Percentiles rank a stretch among this genome's conserved stretches.
Evolutionary conservation across 2,113 vertebrate species (phyloP).

Genomic region (Mungos mungo): DNA sequence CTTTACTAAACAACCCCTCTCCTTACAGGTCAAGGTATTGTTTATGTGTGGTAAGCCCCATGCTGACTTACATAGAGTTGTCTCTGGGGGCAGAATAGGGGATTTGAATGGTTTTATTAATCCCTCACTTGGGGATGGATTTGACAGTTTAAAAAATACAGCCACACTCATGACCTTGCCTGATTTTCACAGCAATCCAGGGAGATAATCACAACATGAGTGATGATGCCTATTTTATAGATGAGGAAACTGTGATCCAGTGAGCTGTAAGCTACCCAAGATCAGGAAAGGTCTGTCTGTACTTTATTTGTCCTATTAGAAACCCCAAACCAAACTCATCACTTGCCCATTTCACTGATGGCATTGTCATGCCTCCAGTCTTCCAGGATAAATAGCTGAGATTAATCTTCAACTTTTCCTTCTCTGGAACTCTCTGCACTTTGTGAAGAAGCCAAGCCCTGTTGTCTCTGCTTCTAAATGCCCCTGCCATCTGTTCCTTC

Average conservation of each 20-base stretch:
- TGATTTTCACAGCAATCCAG: not conserved
- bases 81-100: not conserved
- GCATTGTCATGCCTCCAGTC: not conserved
- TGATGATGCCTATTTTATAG: not conserved
- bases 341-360: not conserved
- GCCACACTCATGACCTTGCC: not conserved
- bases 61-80: not conserved
- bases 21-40: not conserved
- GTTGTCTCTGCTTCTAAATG: not conserved
- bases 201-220: not conserved
- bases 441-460: not conserved
- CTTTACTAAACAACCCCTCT: not conserved
- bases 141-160: not conserved
- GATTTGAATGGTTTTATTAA: not conserved
- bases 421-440: not conserved
- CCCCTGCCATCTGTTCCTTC: slow-evolving; percentile 14
- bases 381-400: not conserved
- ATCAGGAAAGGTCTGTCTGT: not conserved
- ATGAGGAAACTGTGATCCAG: not conserved
- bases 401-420: slow-evolving; percentile 16
- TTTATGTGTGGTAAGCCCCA: not conserved
- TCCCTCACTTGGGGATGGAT: not conserved
- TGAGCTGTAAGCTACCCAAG: not conserved
- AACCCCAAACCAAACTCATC: not conserved
- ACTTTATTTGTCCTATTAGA: not conserved